Evolutionary conservation across 35 echinoderm and acorn worm genomes (phyloP).

Genomic region (Apostichopus japonicus): DNA sequence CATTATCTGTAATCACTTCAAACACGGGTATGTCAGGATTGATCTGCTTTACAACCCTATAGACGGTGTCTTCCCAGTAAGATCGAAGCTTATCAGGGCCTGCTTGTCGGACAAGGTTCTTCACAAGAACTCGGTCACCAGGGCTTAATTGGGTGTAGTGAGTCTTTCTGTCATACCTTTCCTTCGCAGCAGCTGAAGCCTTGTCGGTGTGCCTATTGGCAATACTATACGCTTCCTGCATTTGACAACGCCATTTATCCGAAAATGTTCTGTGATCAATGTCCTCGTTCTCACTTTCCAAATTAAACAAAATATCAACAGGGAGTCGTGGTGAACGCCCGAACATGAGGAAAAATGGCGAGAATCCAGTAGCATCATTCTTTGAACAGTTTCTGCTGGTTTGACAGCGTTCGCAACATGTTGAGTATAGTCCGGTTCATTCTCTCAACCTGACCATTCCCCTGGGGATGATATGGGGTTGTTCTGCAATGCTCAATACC

Average conservation of each 20-base stretch:
- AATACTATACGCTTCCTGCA: conserved; percentile 70
- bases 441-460: conserved; percentile 31
- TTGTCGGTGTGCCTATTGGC: neutral
- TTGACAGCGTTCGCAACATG: too few relatives aligned
- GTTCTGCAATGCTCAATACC: conserved; percentile 30
- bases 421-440: conserved; percentile 57
- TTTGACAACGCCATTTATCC: conserved; percentile 56
- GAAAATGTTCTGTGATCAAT: neutral
- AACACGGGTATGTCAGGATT: conserved; percentile 73
- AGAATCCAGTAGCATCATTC: too few relatives aligned
- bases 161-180: conserved; percentile 28
- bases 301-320: conserved; percentile 26
- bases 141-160: neutral
- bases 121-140: too few relatives aligned
- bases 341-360: too few relatives aligned
- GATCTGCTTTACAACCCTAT: conserved; percentile 37
- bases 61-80: conserved; percentile 62
- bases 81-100: conserved; percentile 71
- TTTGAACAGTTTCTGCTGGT: too few relatives aligned
- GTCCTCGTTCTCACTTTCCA: neutral
- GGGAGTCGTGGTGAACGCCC: neutral
- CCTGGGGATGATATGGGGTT: conserved; percentile 56
- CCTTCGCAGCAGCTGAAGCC: neutral
- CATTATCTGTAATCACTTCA: conserved; percentile 59
- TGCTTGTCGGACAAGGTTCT: too few relatives aligned